Evolutionary conservation across 2,113 vertebrate species (phyloP).

Genomic region (Rattus norvegicus): GRCr8 NC_086021.1:97428501-97429000

Average conservation of each 20-base stretch:
- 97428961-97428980: background rate
- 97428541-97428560: no score
- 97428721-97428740: background rate
- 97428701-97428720: background rate
- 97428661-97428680: background rate
- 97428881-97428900: no score
- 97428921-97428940: no score
- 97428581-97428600: background rate
- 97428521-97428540: background rate
- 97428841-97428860: no score
- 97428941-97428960: background rate
- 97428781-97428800: no score
- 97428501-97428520: background rate
- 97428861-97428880: no score
- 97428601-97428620: background rate
- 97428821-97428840: no score
- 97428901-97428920: no score
- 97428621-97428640: background rate
- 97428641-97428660: background rate
- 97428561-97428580: no score
- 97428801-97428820: no score
- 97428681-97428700: slow-evolving; percentile 2
- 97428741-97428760: background rate
- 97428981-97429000: background rate
- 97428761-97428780: no score